Evolutionary conservation across 2,797 vertebrate genomes (phyloP), one percentile per base, ranked within the genome.

Genomic region (Myotis findleyi): DNA sequence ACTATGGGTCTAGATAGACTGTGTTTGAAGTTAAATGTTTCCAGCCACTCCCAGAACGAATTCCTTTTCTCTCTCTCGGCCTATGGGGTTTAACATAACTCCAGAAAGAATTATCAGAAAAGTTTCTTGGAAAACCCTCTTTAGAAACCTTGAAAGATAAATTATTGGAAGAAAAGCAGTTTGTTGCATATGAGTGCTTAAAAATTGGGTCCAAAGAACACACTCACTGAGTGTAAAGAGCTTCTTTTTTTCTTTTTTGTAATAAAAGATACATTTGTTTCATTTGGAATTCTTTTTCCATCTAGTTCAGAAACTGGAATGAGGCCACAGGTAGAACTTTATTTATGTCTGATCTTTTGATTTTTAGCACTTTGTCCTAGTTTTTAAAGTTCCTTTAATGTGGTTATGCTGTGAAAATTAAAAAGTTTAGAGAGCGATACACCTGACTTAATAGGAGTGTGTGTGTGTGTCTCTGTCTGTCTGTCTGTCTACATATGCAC

Each of bases 21-120:
- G 36, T 41, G 23, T 69, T 62, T 73, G n/a, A 91, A 88, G 53
- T 69, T 93, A 71, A 87, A 59, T 69, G 49, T 86, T 87, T 69
- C 49, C 6, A 93, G 66, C 20, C 47, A 6, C 16, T 94, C 44
- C 44, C 59, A 80, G 6, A 91, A 38, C 66, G 89, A 84, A 91
- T 8, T 49, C 7, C 55, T 94, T 51, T 44, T 83, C 23, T 84
- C 62, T 25, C 49, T 64, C 49, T 92, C 55, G 17, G 25, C n/a
- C 73, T 94, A 0, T 88, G 41, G 47, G 68, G 30, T 96, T 93
- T 86, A 33, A 57, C 33, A 38, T 57, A 92, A 88, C 38, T 95
- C 23, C 30, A 73, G 38, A 93, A 81, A 68, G n/a, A 82, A 81
- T 57, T 36, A 71, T 64, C 57, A 71, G 47, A 94, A 89, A 69